Percentiles rank a stretch among this genome's conserved stretches.
Evolutionary conservation across 2,113 vertebrate species (phyloP).

Genomic region (Callionymus lyra): DNA sequence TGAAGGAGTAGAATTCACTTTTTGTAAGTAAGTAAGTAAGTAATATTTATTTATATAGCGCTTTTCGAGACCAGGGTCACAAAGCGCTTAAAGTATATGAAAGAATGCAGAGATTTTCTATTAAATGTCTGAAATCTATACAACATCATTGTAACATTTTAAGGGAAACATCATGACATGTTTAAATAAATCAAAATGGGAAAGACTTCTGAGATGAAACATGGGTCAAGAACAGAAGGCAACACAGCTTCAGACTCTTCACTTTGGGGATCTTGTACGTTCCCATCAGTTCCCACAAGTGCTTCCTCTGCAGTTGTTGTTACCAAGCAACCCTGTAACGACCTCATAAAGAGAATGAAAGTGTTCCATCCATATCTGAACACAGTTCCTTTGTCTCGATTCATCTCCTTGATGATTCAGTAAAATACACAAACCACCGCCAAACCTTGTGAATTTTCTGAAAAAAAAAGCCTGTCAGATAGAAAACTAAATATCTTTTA

Average conservation of each 20-base stretch:
- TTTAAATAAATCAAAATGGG: neutral
- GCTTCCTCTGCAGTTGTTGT: slow-evolving; percentile 26
- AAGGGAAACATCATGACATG: slow-evolving; percentile 15
- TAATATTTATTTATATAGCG: too few relatives aligned
- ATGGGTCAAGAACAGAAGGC: neutral
- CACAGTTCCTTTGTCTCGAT: neutral
- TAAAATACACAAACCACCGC: neutral
- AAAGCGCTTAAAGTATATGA: too few relatives aligned
- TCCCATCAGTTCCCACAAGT: slow-evolving; percentile 13
- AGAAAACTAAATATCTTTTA: too few relatives aligned
- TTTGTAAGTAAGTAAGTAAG: too few relatives aligned
- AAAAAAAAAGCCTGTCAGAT: neutral
- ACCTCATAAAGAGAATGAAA: slow-evolving; percentile 7
- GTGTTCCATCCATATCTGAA: slow-evolving; percentile 3
- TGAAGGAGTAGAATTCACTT: too few relatives aligned
- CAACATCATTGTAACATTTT: too few relatives aligned
- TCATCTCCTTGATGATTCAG: too few relatives aligned
- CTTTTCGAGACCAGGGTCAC: too few relatives aligned
- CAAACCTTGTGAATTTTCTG: slow-evolving; percentile 11
- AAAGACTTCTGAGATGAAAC: neutral
- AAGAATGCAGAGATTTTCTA: too few relatives aligned
- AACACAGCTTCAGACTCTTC: neutral
- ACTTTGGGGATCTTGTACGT: neutral
- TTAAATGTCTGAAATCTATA: too few relatives aligned
- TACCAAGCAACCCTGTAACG: slow-evolving; percentile 34